A percentile compares a stretch with the other conserved stretches of the same genome.
phyloP scores from a whole-genome alignment of 2,113 vertebrate genomes.

The Oncorhynchus gorbuscha region DNA sequence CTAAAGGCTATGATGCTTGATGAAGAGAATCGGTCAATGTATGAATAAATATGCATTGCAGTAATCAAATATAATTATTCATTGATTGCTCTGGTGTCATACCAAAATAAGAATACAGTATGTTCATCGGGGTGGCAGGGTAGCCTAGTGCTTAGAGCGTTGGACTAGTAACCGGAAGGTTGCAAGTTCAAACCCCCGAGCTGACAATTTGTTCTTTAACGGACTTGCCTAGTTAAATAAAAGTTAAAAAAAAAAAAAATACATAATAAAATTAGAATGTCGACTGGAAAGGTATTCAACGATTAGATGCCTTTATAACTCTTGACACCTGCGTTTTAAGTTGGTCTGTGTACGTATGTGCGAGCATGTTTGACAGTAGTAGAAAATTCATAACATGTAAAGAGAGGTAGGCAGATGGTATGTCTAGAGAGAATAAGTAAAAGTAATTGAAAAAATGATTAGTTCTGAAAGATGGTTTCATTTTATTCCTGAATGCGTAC shows the following conservation, averaged over 20 bases:
- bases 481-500: not conserved
- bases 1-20: conserved; percentile 63
- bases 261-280: not conserved
- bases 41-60: conserved; percentile 37
- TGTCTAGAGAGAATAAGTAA: no score
- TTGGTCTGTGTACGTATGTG: not conserved
- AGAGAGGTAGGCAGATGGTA: no score
- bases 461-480: not conserved
- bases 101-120: not conserved
- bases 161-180: no score
- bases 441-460: not conserved
- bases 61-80: conserved; percentile 23
- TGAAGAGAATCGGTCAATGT: conserved; percentile 14
- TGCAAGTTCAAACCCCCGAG: no score
- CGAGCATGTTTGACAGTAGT: not conserved
- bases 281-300: not conserved
- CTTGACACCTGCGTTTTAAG: not conserved
- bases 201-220: no score
- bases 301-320: not conserved
- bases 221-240: no score
- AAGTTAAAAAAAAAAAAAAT: no score
- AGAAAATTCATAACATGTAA: not conserved
- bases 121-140: not conserved
- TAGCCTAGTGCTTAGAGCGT: no score
- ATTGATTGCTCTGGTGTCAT: conserved; percentile 27